Evolutionary conservation across 2,797 vertebrate species (phyloP).

Genomic region (Amblyopsis hoosieri): DNA sequence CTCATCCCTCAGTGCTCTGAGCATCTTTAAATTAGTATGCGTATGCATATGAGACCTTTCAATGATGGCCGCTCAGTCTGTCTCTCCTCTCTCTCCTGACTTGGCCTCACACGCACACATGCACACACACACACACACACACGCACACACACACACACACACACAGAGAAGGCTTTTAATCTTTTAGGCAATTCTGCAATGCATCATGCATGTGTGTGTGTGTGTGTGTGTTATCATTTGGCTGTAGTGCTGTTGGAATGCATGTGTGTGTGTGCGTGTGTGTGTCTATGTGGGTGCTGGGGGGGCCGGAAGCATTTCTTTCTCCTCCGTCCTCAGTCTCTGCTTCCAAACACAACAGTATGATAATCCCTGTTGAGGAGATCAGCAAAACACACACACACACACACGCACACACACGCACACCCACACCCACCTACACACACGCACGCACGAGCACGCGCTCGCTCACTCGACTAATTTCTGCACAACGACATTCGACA

Average conservation of each 20-base stretch:
- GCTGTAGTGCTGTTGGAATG: constrained; percentile 1
- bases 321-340: too few relatives aligned
- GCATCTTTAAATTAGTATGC: constrained; percentile 44
- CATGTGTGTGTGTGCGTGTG: constrained; percentile 9
- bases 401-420: constrained; percentile 10
- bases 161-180: constrained; percentile 17
- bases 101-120: too few relatives aligned
- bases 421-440: too few relatives aligned
- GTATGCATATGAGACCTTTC: constrained; percentile 64
- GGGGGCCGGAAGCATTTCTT: too few relatives aligned
- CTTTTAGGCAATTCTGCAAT: constrained; percentile 35
- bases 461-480: not conserved
- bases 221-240: constrained; percentile 12
- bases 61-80: constrained; percentile 1
- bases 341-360: too few relatives aligned
- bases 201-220: constrained; percentile 19
- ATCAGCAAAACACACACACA: constrained; percentile 1
- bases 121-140: not conserved
- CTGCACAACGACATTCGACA: too few relatives aligned
- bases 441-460: constrained; percentile 3
- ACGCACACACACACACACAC: constrained; percentile 7
- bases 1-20: constrained; percentile 56
- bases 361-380: too few relatives aligned
- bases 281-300: not conserved
- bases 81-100: not conserved